Conservation (phyloP, 2,888 invertebrate species). For the Pristionchus exspectatus region DNA sequence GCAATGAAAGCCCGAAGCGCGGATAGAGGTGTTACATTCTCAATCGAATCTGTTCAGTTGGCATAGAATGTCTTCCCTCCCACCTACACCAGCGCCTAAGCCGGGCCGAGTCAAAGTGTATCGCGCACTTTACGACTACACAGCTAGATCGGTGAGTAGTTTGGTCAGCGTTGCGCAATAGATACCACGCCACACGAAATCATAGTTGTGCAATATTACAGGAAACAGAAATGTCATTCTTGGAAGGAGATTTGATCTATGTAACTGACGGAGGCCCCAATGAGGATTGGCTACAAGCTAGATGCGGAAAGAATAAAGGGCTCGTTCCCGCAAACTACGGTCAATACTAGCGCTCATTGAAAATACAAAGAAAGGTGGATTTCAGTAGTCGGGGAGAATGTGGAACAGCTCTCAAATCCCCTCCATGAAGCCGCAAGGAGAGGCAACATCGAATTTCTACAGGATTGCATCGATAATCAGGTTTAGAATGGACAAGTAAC, state of each 20-base stretch:
- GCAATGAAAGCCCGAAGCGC: constrained; percentile 45
- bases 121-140: constrained; percentile 70
- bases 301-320: constrained; percentile 68
- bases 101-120: constrained; percentile 76
- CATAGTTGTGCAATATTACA: constrained; percentile 53
- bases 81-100: constrained; percentile 72
- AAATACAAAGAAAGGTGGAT: background rate
- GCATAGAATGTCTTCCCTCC: constrained; percentile 53
- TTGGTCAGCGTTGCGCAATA: constrained; percentile 5
- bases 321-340: constrained; percentile 71
- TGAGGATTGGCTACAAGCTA: constrained; percentile 70
- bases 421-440: constrained; percentile 85
- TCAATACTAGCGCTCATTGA: constrained; percentile 8
- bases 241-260: constrained; percentile 83
- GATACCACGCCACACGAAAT: background rate
- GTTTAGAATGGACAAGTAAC: constrained; percentile 77
- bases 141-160: constrained; percentile 65
- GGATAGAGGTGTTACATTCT: background rate
- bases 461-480: constrained; percentile 83
- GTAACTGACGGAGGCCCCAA: constrained; percentile 71
- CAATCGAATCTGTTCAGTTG: background rate
- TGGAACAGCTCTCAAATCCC: constrained; percentile 83
- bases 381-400: constrained; percentile 71
- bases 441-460: constrained; percentile 83
- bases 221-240: constrained; percentile 83